Percentiles rank a stretch among this genome's conserved stretches.
Evolutionary conservation across 2,888 invertebrate genomes (phyloP).

Genomic region (Pseudolycoriella hygida): DNA sequence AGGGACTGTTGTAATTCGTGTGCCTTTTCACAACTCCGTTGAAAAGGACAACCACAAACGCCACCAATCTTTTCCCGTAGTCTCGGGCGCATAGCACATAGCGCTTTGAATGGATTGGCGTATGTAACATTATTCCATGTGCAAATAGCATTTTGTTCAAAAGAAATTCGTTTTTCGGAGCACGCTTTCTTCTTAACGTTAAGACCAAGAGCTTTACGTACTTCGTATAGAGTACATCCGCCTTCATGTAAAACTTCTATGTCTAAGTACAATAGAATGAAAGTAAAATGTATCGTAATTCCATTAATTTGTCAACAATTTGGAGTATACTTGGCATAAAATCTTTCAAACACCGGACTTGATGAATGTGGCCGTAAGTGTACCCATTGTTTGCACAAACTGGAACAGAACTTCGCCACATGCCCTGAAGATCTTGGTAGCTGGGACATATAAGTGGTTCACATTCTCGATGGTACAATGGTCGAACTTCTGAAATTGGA

Average conservation of each 20-base stretch:
- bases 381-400: conserved; percentile 19
- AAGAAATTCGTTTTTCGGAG: conserved; percentile 13
- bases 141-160: conserved; percentile 20
- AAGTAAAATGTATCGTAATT: neutral
- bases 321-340: conserved; percentile 13
- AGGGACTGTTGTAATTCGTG: conserved; percentile 10
- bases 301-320: neutral
- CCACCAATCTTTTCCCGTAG: conserved; percentile 10
- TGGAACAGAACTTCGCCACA: conserved; percentile 9
- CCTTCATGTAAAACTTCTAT: conserved; percentile 16
- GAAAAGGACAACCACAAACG: conserved; percentile 12
- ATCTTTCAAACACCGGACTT: conserved; percentile 17
- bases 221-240: conserved; percentile 16
- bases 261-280: conserved; percentile 10
- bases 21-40: conserved; percentile 7
- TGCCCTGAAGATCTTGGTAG: conserved; percentile 7
- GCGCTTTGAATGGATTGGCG: conserved; percentile 18
- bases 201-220: conserved; percentile 11
- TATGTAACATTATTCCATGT: conserved; percentile 16
- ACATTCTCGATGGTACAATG: conserved; percentile 6
- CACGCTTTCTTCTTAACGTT: conserved; percentile 12
- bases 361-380: conserved; percentile 17
- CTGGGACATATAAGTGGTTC: conserved; percentile 10
- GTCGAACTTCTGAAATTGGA: conserved; percentile 5
- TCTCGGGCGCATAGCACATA: conserved; percentile 14